Evolutionary conservation across 2,113 vertebrate genomes (phyloP).

Genomic region (Nyctibius bracteatus): DNA sequence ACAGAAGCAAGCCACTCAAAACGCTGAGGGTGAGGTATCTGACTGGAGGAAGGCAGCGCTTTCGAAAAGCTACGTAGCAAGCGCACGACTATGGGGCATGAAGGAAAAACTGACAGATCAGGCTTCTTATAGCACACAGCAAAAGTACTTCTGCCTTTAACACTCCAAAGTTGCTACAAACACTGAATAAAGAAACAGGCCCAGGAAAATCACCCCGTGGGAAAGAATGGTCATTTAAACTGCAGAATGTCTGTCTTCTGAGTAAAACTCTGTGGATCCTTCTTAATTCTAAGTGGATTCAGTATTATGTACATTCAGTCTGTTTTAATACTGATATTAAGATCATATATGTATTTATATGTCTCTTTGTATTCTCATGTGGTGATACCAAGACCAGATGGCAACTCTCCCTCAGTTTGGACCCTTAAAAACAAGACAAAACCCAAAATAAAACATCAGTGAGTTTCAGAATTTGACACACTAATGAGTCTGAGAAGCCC

Average conservation of each 20-base stretch:
- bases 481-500: not conserved
- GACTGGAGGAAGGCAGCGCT: not conserved
- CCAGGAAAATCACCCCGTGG: not conserved
- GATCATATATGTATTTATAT: not conserved
- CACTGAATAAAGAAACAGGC: not conserved
- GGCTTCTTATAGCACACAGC: not conserved
- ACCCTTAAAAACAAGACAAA: not conserved
- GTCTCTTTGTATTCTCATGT: not conserved
- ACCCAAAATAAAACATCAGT: not conserved
- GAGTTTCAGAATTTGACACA: not conserved
- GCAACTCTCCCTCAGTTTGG: not conserved
- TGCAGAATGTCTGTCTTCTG: not conserved
- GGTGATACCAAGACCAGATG: not conserved
- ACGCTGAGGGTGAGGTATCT: not conserved
- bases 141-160: not conserved
- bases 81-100: fast-evolving
- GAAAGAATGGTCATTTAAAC: not conserved
- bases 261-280: not conserved
- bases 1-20: not conserved
- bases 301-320: not conserved
- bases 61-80: not conserved
- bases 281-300: not conserved
- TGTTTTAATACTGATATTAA: not conserved
- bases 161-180: not conserved
- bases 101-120: not conserved